Base-by-base conservation (phyloP, 2,797 vertebrate genomes). In the Lophotriccus pileatus region DNA sequence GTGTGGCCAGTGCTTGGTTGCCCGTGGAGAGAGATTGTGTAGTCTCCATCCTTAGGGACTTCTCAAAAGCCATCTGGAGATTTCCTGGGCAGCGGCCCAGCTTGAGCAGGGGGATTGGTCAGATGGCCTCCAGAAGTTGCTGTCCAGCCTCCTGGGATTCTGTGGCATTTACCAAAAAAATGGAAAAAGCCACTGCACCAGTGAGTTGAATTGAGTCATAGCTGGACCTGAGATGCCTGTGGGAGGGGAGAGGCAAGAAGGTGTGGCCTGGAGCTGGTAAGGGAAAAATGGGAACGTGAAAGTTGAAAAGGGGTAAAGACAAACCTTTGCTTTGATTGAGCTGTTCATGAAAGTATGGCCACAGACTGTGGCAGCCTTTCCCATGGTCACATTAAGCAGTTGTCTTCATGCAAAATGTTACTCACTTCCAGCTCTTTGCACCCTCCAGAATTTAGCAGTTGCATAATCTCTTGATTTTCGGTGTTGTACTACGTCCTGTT, bases 31-130 rank as follows among this genome's bases (percentile, higher is more conserved):
- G 37, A 37, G 28, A 2, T 28, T 16, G 22, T 53, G 27, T 25
- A 11, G 14, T 28, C 7, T 58, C 21, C 27, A 30, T 46, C 25
- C 50, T 37, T 46, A 52, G n/a, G 20, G n/a, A 27, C 46, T 28
- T 50, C 34, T 74, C 19, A 34, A 13, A 85, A 63, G 14, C 17
- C 18, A 10, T 21, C 24, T 60, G 27, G 36, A 50, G 8, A 1
- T 12, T 7, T 62, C 39, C 53, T 68, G 80, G 44, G 16, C 21
- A 62, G 9, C 32, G 55, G 9, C 5, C 44, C n/a, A 73, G 16
- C 74, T 44, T 39, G 16, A 66, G 34, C 13, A 14, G 39, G 3
- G 2, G 1, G 1, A 0, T 44, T 62, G 28, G 27, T 25, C 28
- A 49, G 47, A 12, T 41, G 36, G 49, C 4, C 12, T 63, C 19